Conservation (phyloP, 2,888 invertebrate species). For the Pinctada fucata region DNA sequence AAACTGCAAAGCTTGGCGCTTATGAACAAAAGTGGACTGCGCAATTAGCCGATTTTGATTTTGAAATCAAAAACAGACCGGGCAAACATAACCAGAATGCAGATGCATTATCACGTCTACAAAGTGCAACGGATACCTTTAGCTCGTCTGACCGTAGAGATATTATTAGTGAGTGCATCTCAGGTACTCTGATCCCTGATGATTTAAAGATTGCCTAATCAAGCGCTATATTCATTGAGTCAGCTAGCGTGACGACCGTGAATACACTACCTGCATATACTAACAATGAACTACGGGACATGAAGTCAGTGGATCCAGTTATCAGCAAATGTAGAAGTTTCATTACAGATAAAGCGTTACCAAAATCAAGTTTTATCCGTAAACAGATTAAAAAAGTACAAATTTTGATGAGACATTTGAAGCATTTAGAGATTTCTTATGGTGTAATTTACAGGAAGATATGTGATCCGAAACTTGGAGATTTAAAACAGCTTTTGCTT, state of each 20-base stretch:
- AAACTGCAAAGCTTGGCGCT: conserved; percentile 19
- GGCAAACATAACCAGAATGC: conserved; percentile 29
- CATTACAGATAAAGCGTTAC: neutral
- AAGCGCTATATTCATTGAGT: neutral
- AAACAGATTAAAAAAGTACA: conserved; percentile 3
- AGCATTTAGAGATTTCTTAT: neutral
- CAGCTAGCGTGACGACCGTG: neutral
- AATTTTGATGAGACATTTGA: conserved; percentile 17
- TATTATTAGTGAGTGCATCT: conserved; percentile 5
- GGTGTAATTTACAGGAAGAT: conserved; percentile 15
- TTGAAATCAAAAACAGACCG: conserved; percentile 21
- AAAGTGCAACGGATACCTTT: neutral
- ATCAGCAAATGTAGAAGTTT: neutral
- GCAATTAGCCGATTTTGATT: conserved; percentile 36
- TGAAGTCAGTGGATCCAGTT: neutral
- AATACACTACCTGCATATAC: neutral
- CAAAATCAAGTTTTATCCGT: neutral
- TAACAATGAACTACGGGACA: neutral
- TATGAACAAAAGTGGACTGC: conserved; percentile 39
- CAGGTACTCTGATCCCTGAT: neutral
- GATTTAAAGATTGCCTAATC: neutral
- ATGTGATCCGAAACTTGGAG: conserved; percentile 16
- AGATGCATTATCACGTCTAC: conserved; percentile 33
- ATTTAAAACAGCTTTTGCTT: conserved; percentile 9
- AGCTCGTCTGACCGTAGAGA: neutral